Evolutionary conservation across 1,140 invertebrate species (phyloP).

Genomic region (Rhagoletis zephyria): DNA sequence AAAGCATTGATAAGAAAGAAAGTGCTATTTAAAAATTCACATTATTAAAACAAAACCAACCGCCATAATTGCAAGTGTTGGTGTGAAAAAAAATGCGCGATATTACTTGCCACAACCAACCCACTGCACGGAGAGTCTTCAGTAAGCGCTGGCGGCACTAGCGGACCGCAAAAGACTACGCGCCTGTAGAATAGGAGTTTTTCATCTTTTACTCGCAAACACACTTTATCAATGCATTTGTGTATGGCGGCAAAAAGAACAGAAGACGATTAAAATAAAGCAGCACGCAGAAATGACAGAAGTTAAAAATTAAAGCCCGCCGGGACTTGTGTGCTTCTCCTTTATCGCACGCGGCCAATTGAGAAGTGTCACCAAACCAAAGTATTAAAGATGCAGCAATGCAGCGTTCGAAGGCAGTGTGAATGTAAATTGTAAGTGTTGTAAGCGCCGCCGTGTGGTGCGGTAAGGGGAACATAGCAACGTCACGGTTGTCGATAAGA

Average conservation of each 20-base stretch:
- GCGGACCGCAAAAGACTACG: neutral
- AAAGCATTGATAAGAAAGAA: neutral
- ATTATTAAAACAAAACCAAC: neutral
- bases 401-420: neutral
- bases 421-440: neutral
- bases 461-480: neutral
- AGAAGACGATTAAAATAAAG: constrained; percentile 1
- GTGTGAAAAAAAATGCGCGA: too few species aligned
- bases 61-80: neutral
- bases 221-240: neutral
- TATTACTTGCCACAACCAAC: too few species aligned
- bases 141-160: neutral
- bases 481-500: constrained; percentile 10
- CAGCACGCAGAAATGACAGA: neutral
- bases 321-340: neutral
- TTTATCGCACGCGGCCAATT: neutral
- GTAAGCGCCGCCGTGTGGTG: too few species aligned
- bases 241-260: neutral
- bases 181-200: neutral
- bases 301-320: neutral
- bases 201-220: constrained; percentile 1
- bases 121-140: too few species aligned
- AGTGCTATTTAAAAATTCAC: neutral
- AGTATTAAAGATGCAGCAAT: neutral
- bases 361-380: neutral